Conservation (phyloP, 2,797 vertebrate genomes). For the Cyprinodon diabolis region DNA sequence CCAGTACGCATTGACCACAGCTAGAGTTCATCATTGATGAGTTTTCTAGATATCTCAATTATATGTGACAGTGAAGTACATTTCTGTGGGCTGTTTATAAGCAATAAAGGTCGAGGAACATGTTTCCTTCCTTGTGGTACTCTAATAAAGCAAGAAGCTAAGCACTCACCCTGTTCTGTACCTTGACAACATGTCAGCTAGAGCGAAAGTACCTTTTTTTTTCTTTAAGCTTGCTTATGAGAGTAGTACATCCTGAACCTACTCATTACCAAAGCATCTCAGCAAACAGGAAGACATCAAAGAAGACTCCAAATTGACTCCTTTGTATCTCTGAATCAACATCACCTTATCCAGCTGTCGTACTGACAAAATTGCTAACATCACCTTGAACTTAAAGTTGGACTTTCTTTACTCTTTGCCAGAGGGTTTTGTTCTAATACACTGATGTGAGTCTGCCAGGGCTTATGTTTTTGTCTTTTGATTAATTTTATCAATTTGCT, state of each 20-base stretch:
- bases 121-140: neutral
- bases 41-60: slow-evolving; percentile 31
- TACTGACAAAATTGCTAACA: slow-evolving; percentile 35
- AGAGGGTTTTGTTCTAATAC: neutral
- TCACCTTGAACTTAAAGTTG: slow-evolving; percentile 33
- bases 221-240: slow-evolving; percentile 41
- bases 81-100: slow-evolving; percentile 18
- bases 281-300: slow-evolving; percentile 53
- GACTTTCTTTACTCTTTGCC: slow-evolving; percentile 3
- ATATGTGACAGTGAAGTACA: neutral
- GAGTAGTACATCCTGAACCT: slow-evolving; percentile 52
- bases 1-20: too few species aligned
- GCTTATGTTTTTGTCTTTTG: neutral
- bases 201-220: slow-evolving; percentile 44
- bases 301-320: slow-evolving; percentile 58
- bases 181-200: slow-evolving; percentile 36
- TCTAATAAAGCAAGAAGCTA: slow-evolving; percentile 14
- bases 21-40: slow-evolving; percentile 32
- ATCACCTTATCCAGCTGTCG: slow-evolving; percentile 32
- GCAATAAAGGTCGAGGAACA: neutral
- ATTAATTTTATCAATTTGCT: neutral
- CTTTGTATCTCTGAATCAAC: slow-evolving; percentile 56
- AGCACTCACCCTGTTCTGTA: slow-evolving; percentile 39
- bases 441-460: neutral
- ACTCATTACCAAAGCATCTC: slow-evolving; percentile 62